A percentile compares a stretch with the other conserved stretches of the same genome.
Conservation (phyloP, 1,140 invertebrate species). For the Cotesia chilonis region DNA sequence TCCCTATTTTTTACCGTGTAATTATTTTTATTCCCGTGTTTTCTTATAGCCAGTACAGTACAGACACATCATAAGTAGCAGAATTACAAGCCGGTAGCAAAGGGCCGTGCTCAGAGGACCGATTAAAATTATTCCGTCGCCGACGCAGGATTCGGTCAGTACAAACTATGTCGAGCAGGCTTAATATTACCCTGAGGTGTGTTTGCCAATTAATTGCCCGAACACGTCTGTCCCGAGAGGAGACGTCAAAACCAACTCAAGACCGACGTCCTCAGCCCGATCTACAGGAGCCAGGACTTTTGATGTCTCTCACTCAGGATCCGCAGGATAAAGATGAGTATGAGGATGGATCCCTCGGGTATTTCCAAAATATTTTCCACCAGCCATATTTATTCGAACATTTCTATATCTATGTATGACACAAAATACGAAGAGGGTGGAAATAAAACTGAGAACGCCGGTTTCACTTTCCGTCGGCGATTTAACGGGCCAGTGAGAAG, state of each 20-base stretch:
- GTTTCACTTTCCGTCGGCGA: slow-evolving; percentile 28
- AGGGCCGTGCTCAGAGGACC: slow-evolving; percentile 7
- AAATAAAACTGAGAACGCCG: slow-evolving; percentile 2
- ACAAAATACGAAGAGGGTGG: not conserved
- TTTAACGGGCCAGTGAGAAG: slow-evolving; percentile 23
- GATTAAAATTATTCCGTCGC: slow-evolving; percentile 36
- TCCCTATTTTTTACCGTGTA: no score
- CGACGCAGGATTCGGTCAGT: not conserved
- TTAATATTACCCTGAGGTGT: slow-evolving; percentile 16
- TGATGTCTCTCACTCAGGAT: slow-evolving; percentile 15
- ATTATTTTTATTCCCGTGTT: no score
- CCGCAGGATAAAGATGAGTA: no score
- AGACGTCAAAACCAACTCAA: not conserved
- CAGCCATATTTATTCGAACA: not conserved
- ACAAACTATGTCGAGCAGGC: not conserved
- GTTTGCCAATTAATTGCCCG: slow-evolving; percentile 36
- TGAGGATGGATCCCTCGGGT: not conserved
- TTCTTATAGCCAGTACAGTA: not conserved
- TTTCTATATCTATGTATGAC: not conserved
- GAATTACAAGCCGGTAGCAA: not conserved
- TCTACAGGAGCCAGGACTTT: slow-evolving; percentile 16
- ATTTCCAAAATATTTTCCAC: not conserved
- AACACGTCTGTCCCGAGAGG: slow-evolving; percentile 18
- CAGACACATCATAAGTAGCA: slow-evolving; percentile 6
- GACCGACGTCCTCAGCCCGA: not conserved